A percentile compares a stretch with the other conserved stretches of the same genome.
Conservation (phyloP, 2,888 invertebrate species). For the Gnatocerus cornutus region DNA sequence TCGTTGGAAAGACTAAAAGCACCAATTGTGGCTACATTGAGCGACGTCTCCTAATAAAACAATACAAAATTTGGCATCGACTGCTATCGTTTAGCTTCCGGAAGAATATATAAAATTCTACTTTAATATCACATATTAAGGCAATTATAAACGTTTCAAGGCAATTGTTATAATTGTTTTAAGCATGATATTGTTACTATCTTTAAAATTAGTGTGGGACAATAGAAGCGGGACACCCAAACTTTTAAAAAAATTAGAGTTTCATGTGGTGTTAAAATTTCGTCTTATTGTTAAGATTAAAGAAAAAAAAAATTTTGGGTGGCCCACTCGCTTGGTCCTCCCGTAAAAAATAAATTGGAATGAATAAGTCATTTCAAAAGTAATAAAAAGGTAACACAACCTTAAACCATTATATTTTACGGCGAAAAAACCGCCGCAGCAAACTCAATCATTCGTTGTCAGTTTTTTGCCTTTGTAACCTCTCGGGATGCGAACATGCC, state of each 20-base stretch:
- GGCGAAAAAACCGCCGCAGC: slow-evolving; percentile 37
- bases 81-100: not conserved
- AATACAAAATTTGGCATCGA: slow-evolving; percentile 29
- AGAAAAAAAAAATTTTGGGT: no score
- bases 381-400: slow-evolving; percentile 21
- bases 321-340: no score
- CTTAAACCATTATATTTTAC: slow-evolving; percentile 9
- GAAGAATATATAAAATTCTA: slow-evolving; percentile 38
- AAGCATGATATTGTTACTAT: slow-evolving; percentile 27
- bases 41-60: slow-evolving; percentile 13
- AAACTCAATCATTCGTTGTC: slow-evolving; percentile 54
- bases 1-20: slow-evolving; percentile 7
- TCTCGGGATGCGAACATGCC: slow-evolving; percentile 86
- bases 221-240: no score
- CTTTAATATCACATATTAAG: slow-evolving; percentile 44
- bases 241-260: no score
- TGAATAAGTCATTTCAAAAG: slow-evolving; percentile 20
- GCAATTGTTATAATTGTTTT: slow-evolving; percentile 36
- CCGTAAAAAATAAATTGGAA: slow-evolving; percentile 28
- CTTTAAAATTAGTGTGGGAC: not conserved
- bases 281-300: no score
- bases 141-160: slow-evolving; percentile 41
- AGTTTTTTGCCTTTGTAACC: slow-evolving; percentile 71
- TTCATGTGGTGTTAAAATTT: no score
- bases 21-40: not conserved